Evolutionary conservation across 2,113 vertebrate genomes (phyloP).

Genomic region (Corydoras sp.): DNA sequence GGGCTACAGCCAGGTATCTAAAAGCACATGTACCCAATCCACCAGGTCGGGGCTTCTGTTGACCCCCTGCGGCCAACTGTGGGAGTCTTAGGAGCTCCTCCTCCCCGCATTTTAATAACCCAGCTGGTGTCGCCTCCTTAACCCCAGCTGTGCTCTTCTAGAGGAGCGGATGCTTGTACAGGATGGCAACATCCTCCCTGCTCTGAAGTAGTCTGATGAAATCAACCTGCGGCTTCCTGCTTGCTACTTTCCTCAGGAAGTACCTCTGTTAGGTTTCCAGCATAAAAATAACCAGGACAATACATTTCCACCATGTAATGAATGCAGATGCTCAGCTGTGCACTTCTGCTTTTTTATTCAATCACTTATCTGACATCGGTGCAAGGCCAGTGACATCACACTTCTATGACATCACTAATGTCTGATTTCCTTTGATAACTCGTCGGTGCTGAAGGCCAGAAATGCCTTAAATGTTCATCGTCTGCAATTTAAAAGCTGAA

Average conservation of each 20-base stretch:
- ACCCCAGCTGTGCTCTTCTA: conserved; percentile 39
- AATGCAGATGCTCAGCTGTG: background rate
- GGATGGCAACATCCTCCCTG: conserved; percentile 25
- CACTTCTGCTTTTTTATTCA: background rate
- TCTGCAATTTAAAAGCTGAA: too few species aligned
- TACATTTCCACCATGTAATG: background rate
- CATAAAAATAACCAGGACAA: conserved; percentile 33
- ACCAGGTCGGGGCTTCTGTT: conserved; percentile 9
- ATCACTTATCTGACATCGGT: background rate
- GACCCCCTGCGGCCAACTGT: conserved; percentile 8
- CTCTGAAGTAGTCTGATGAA: conserved; percentile 30
- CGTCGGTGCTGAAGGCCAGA: too few species aligned
- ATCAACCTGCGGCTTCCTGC: conserved; percentile 35
- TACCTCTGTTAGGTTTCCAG: conserved; percentile 21
- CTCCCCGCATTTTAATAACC: conserved; percentile 17
- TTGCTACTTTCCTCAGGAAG: conserved; percentile 19
- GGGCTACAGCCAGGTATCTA: background rate
- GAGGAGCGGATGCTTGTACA: conserved; percentile 32
- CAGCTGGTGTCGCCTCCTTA: conserved; percentile 44
- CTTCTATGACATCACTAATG: too few species aligned
- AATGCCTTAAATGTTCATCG: too few species aligned
- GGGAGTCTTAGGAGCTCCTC: conserved; percentile 8
- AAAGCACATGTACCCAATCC: conserved; percentile 16
- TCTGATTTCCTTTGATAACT: too few species aligned
- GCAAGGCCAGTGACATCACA: too few species aligned